These are phyloP conservation scores for Phortica variegata DNA, from an alignment of 1,140 invertebrate species.

Conservation along the genomic window DNA sequence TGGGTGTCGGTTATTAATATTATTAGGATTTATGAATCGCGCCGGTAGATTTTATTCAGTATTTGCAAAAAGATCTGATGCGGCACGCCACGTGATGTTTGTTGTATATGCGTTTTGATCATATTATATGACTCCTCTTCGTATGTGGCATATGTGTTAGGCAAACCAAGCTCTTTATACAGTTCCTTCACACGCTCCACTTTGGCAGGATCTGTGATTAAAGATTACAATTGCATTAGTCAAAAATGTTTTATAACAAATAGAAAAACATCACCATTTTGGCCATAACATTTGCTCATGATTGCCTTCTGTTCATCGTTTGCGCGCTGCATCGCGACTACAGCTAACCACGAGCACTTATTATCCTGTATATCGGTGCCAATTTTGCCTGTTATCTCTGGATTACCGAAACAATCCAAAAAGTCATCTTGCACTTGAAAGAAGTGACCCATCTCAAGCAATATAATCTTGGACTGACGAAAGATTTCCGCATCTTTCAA, in stretches of 20 bases:
- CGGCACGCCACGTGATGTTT: conserved; percentile 78
- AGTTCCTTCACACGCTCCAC: conserved; percentile 74
- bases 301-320: conserved; percentile 72
- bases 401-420: conserved; percentile 89
- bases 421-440: conserved; percentile 97
- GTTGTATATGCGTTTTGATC: conserved; percentile 80
- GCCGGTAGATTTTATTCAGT: conserved; percentile 76
- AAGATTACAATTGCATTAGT: background rate
- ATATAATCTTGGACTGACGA: conserved; percentile 81
- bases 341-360: conserved; percentile 94
- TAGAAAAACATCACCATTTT: conserved; percentile 39
- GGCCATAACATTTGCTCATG: conserved; percentile 81
- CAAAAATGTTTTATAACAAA: background rate
- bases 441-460: conserved; percentile 94
- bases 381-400: conserved; percentile 81
- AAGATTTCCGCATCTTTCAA: conserved; percentile 79
- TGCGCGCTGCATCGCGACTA: conserved; percentile 82
- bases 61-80: conserved; percentile 82
- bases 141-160: conserved; percentile 76
- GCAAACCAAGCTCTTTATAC: conserved; percentile 78
- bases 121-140: conserved; percentile 85
- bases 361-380: conserved; percentile 92
- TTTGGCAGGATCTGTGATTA: conserved; percentile 64
- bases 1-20: no score
- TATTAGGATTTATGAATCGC: conserved; percentile 59